Conservation (phyloP, 2,113 vertebrate species). For the Siphamia tubifer region DNA sequence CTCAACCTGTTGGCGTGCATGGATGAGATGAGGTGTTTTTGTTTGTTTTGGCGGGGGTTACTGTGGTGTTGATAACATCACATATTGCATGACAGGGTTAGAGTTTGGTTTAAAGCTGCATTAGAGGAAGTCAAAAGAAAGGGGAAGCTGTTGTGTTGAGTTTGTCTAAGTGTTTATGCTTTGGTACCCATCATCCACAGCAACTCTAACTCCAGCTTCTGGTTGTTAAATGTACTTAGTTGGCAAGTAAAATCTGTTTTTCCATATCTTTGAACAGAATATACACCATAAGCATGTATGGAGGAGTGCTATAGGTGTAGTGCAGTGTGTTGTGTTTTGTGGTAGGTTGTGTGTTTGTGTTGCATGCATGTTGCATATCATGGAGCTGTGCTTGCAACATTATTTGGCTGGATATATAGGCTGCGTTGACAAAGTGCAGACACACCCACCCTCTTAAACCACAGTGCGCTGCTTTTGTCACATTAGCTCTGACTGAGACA, state of each 20-base stretch:
- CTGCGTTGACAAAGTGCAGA: constrained; percentile 31
- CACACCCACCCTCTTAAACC: constrained; percentile 32
- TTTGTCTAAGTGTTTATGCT: constrained; percentile 1
- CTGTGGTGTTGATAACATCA: constrained; percentile 23
- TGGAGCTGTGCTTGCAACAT: neutral
- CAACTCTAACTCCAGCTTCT: no score
- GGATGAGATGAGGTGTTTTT: constrained; percentile 28
- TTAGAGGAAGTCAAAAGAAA: neutral
- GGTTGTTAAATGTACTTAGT: neutral
- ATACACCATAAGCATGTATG: neutral
- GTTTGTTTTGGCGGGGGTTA: constrained; percentile 12
- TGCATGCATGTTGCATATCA: neutral
- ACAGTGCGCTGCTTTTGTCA: constrained; percentile 54
- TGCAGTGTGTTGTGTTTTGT: neutral
- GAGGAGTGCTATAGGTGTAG: neutral
- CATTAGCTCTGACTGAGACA: constrained; percentile 39
- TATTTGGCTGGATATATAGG: neutral
- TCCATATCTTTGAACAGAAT: no score
- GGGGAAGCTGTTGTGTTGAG: constrained; percentile 4
- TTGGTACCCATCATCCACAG: neutral
- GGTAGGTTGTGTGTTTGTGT: neutral
- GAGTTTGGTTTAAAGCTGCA: no score
- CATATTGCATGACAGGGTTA: neutral
- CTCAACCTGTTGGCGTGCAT: neutral
- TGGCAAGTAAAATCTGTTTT: no score